These are phyloP conservation scores for Baccha elongata DNA, from an alignment of 2,888 invertebrate species.

Conservation along the genomic window DNA sequence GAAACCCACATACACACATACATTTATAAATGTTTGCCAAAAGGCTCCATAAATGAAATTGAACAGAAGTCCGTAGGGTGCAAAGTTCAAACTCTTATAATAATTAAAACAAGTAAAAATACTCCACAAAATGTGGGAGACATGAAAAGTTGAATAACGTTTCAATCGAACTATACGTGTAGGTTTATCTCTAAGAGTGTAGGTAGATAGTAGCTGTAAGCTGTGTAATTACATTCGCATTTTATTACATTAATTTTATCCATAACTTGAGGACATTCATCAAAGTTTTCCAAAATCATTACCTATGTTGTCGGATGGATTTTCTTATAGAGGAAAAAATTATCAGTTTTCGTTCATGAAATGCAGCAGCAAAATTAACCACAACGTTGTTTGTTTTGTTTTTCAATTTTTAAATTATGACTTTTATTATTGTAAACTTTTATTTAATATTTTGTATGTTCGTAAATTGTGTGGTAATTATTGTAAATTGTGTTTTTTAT, in stretches of 20 bases:
- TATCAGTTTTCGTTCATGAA: slow-evolving; percentile 46
- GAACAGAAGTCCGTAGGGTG: slow-evolving; percentile 21
- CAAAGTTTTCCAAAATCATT: slow-evolving; percentile 37
- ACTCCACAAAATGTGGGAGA: slow-evolving; percentile 47
- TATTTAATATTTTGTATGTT: slow-evolving; percentile 27
- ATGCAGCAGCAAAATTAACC: slow-evolving; percentile 34
- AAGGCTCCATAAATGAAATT: slow-evolving; percentile 54
- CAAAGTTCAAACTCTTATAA: slow-evolving; percentile 28
- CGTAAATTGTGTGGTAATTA: slow-evolving; percentile 33
- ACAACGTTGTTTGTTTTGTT: slow-evolving; percentile 44
- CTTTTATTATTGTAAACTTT: slow-evolving; percentile 38
- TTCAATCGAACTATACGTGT: slow-evolving; percentile 29
- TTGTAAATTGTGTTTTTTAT: slow-evolving; percentile 25
- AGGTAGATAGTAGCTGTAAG: slow-evolving; percentile 15
- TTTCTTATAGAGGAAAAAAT: slow-evolving; percentile 14
- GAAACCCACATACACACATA: slow-evolving; percentile 31
- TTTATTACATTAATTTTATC: slow-evolving; percentile 47
- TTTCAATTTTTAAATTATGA: slow-evolving; percentile 51
- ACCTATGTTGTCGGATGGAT: no score
- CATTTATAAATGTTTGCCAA: slow-evolving; percentile 58
- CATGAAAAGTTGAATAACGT: slow-evolving; percentile 41
- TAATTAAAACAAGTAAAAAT: slow-evolving; percentile 29
- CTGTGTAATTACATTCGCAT: slow-evolving; percentile 8
- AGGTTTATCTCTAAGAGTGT: slow-evolving; percentile 22
- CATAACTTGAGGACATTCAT: slow-evolving; percentile 49